Evolutionary conservation across 2,888 invertebrate genomes (phyloP).

Genomic region (Ptychoptera albimana): DNA sequence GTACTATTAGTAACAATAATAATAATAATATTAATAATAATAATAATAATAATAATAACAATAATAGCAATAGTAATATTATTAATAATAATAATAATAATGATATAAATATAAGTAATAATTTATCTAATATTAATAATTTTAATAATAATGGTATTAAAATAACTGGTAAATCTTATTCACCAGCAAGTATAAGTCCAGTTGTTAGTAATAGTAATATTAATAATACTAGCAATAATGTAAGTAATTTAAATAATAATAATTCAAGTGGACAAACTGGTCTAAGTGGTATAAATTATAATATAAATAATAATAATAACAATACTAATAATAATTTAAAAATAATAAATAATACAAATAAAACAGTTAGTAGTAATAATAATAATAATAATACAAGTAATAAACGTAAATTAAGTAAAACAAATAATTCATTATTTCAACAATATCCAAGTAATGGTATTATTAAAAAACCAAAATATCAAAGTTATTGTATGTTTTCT

Average conservation of each 20-base stretch:
- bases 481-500: conserved; percentile 11
- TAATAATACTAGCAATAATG: too few species aligned
- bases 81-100: too few species aligned
- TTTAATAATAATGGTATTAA: too few species aligned
- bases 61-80: too few species aligned
- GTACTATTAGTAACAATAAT: too few species aligned
- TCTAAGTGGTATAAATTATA: not conserved
- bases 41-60: too few species aligned
- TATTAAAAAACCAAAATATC: conserved; percentile 7
- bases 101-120: too few species aligned
- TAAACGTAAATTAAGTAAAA: not conserved
- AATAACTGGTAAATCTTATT: conserved; percentile 3
- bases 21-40: too few species aligned
- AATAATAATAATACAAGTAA: not conserved
- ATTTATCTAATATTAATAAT: too few species aligned
- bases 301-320: not conserved
- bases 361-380: not conserved
- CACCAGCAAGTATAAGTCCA: conserved; percentile 8
- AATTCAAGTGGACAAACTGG: too few species aligned
- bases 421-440: not conserved
- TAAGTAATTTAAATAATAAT: too few species aligned
- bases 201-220: too few species aligned
- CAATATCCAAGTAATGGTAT: not conserved
- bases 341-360: not conserved
- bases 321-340: not conserved